These are phyloP conservation scores for Diloba caeruleocephala DNA, from an alignment of 2,888 invertebrate genomes.

Conservation along the genomic window DNA sequence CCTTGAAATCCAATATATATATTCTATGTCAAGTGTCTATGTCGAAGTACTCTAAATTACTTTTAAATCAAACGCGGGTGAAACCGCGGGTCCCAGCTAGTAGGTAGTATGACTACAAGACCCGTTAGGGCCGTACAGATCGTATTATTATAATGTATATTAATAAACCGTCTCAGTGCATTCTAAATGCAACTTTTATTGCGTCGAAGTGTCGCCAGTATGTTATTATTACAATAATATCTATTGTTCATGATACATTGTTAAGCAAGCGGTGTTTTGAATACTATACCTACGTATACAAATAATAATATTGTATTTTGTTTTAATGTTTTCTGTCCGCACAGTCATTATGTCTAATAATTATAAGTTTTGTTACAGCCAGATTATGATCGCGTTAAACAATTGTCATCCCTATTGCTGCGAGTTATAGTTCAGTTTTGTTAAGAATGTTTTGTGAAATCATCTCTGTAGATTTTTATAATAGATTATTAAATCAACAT, in stretches of 20 bases:
- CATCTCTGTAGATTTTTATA: constrained; percentile 44
- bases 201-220: constrained; percentile 27
- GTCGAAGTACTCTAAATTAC: no score
- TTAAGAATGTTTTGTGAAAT: constrained; percentile 5
- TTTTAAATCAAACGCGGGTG: no score
- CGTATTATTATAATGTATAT: constrained; percentile 23
- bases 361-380: constrained; percentile 52
- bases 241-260: constrained; percentile 71
- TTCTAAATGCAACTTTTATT: constrained; percentile 45
- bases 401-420: constrained; percentile 18
- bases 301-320: constrained; percentile 62
- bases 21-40: no score
- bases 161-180: constrained; percentile 16
- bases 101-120: no score
- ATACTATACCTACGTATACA: constrained; percentile 57
- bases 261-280: constrained; percentile 56
- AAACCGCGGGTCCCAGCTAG: no score
- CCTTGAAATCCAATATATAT: no score
- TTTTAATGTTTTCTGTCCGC: constrained; percentile 50
- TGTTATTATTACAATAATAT: constrained; percentile 65
- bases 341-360: constrained; percentile 53
- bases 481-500: constrained; percentile 56
- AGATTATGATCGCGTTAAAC: constrained; percentile 3
- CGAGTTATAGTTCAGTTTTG: constrained; percentile 12
- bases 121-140: no score